Conservation (phyloP, 2,113 vertebrate genomes). For the Potamarius usumacintae region DNA sequence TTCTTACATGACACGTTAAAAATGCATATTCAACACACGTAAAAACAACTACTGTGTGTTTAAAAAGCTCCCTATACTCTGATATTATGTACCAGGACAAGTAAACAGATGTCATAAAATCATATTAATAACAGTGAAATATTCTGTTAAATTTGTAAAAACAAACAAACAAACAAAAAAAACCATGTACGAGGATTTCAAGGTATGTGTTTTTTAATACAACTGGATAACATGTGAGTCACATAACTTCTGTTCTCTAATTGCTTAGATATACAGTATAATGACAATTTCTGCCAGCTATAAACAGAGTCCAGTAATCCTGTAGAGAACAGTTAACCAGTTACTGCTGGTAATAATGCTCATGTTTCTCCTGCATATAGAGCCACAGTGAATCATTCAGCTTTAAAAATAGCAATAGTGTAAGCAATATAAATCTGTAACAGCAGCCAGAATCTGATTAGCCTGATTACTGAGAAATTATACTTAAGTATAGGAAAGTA, state of each 20-base stretch:
- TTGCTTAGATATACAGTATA: no score
- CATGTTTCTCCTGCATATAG: neutral
- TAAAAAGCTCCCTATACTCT: no score
- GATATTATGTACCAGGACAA: no score
- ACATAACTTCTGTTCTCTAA: no score
- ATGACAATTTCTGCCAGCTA: no score
- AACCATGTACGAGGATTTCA: no score
- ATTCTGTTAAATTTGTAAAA: neutral
- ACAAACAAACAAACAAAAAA: no score
- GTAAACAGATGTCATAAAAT: neutral
- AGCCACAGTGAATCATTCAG: neutral
- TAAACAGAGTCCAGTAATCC: neutral
- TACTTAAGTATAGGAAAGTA: neutral
- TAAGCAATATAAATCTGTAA: neutral
- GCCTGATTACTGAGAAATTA: no score
- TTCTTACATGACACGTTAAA: neutral
- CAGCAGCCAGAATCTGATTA: no score
- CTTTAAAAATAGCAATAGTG: neutral
- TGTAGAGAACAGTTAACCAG: neutral
- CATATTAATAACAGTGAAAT: neutral
- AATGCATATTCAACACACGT: neutral
- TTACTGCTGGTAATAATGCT: neutral
- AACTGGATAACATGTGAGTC: no score
- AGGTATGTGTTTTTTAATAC: no score
- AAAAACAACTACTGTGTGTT: no score